Evolutionary conservation across 2,888 invertebrate species (phyloP).

Genomic region (Conus canariensis): DNA sequence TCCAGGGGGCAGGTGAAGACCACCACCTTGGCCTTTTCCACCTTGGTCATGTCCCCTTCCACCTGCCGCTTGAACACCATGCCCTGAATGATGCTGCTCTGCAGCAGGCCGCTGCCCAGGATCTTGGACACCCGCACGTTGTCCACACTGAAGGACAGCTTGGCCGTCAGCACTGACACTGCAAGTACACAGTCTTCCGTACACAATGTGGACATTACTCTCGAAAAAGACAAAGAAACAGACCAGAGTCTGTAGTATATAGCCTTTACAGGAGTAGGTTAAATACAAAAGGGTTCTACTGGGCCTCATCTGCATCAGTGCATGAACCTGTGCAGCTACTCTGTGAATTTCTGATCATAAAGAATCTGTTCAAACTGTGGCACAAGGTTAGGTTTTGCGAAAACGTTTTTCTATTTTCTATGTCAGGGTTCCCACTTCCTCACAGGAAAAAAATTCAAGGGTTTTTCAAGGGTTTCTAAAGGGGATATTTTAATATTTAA

Average conservation of each 20-base stretch:
- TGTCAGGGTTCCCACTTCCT: too few species aligned
- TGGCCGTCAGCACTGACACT: conserved; percentile 90
- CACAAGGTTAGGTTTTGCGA: too few species aligned
- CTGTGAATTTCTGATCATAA: too few species aligned
- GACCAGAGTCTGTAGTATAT: not conserved
- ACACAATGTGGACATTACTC: not conserved
- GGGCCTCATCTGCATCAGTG: too few species aligned
- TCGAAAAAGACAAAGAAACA: not conserved
- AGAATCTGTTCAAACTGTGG: too few species aligned
- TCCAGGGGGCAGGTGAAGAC: conserved; percentile 98
- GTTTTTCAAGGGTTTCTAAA: too few species aligned
- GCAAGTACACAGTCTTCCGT: conserved; percentile 52
- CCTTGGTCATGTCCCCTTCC: conserved; percentile 92
- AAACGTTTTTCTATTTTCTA: too few species aligned
- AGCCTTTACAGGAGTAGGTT: too few species aligned
- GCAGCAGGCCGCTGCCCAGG: conserved; percentile 88
- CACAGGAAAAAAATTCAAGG: too few species aligned
- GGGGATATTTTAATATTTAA: too few species aligned
- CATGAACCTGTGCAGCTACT: too few species aligned
- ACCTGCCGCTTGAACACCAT: conserved; percentile 99
- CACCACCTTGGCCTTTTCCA: conserved; percentile 91
- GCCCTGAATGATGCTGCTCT: conserved; percentile 89
- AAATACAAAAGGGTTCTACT: too few species aligned
- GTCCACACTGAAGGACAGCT: conserved; percentile 95
- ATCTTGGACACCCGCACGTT: conserved; percentile 96